Conservation (phyloP, 1,140 invertebrate species). For the Vollenhovia emeryi region DNA sequence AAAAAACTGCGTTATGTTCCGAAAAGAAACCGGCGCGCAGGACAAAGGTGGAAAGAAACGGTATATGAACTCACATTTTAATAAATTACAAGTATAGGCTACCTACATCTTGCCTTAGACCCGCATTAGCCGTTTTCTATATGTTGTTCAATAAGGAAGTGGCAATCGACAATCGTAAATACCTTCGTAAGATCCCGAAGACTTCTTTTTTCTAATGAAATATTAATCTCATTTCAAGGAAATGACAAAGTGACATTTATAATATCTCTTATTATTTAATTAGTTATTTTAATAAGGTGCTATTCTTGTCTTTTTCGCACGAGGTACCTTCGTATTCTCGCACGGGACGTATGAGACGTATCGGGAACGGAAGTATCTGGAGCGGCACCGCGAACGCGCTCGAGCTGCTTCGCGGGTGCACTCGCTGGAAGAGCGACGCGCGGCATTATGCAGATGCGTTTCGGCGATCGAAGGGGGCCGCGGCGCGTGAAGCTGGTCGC, state of each 20-base stretch:
- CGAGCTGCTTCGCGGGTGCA: neutral
- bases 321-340: neutral
- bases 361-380: neutral
- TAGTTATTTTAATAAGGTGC: neutral
- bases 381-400: neutral
- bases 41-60: no score
- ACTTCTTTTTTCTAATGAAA: neutral
- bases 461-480: constrained; percentile 27
- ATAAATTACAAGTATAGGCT: no score
- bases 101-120: no score
- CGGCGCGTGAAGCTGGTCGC: constrained; percentile 52
- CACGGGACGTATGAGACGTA: neutral
- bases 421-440: constrained; percentile 10
- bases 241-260: neutral
- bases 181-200: neutral
- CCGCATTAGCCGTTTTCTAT: no score
- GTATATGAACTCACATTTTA: no score
- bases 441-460: constrained; percentile 39
- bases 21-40: no score
- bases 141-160: neutral
- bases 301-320: neutral
- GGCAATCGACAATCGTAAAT: neutral
- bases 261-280: neutral
- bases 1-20: no score
- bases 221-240: neutral